Evolutionary conservation across 2,797 vertebrate genomes (phyloP), one percentile per base, ranked within the genome.

Genomic region (Syngnathus acus): DNA sequence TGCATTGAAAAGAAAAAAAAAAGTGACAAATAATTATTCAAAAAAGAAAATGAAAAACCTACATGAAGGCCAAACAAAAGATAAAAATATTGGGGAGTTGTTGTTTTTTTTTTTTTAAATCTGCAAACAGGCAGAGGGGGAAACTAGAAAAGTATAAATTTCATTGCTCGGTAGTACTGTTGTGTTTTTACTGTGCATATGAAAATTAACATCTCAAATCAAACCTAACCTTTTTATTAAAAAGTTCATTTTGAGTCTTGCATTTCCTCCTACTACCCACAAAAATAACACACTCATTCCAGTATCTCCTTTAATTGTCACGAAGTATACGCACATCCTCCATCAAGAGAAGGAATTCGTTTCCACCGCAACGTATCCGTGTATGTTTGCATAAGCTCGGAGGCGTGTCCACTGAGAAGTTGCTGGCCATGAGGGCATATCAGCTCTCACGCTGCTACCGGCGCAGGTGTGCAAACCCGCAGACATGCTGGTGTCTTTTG

Each of bases 381-480:
- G 72, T 81, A 70, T 87, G 79, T 87, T 83, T 84, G 77, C 65
- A 69, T 65, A 84, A 77, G 81, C 83, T 74, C 62, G 66, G 72
- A 84, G 64, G 81, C 84, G 84, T 84, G 79, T 83, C 84, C 72
- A 4, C 75, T 62, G 73, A 82, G 79, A 76, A 67, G 74, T 76
- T 72, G 72, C 54, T 67, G 72, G 71, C 74, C 70, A 86, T 86
- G 73, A 80, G 80, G 87, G 85, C 83, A 75, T 86, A 88, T 88
- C 86, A 78, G 69, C 74, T 86, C 78, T 88, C 84, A 80, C 67
- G 72, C 70, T 39, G 63, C 76, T 79, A 71, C 82, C 78, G 77
- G 78, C 76, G 78, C 84, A 87, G 88, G 88, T 88, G 87, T 82
- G 83, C 75, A 88, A 88, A 86, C 84, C 76, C 75, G 71, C 72